These are phyloP conservation scores for Drosophila persimilis DNA, from an alignment of 1,140 invertebrate species.

Conservation along the genomic window DNA sequence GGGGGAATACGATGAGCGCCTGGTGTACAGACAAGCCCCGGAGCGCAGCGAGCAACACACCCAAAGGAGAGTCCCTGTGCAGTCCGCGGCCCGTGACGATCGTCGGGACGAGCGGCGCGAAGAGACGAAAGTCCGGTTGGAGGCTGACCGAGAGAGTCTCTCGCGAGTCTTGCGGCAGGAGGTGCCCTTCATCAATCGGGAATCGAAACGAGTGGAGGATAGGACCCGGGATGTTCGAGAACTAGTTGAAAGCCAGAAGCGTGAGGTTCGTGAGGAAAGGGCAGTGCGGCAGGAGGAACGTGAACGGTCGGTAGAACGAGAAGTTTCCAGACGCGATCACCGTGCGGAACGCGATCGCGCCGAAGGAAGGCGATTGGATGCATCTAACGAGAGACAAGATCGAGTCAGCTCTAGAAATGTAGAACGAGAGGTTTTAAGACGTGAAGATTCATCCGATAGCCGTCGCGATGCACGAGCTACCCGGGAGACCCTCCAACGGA, in stretches of 20 bases:
- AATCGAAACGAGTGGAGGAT: too few species aligned
- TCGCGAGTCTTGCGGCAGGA: not conserved
- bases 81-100: constrained; percentile 21
- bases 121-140: constrained; percentile 9
- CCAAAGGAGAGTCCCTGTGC: not conserved
- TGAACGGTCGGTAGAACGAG: not conserved
- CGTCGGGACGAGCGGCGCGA: constrained; percentile 14
- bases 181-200: not conserved
- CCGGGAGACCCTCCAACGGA: too few species aligned
- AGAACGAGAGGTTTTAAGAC: not conserved
- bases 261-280: not conserved
- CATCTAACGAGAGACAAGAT: not conserved
- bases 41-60: not conserved
- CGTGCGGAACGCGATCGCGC: not conserved
- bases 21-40: constrained; percentile 64
- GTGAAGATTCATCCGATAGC: too few species aligned
- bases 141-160: too few species aligned
- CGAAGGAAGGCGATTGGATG: not conserved
- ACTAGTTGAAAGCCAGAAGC: not conserved
- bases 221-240: not conserved
- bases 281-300: constrained; percentile 4
- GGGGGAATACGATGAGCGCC: constrained; percentile 64
- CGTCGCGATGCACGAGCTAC: too few species aligned
- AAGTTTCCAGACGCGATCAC: not conserved
- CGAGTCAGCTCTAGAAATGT: not conserved